A percentile compares a stretch with the other conserved stretches of the same genome.
phyloP scores from a whole-genome alignment of 2,888 invertebrate genomes.

The Neria commutata region DNA sequence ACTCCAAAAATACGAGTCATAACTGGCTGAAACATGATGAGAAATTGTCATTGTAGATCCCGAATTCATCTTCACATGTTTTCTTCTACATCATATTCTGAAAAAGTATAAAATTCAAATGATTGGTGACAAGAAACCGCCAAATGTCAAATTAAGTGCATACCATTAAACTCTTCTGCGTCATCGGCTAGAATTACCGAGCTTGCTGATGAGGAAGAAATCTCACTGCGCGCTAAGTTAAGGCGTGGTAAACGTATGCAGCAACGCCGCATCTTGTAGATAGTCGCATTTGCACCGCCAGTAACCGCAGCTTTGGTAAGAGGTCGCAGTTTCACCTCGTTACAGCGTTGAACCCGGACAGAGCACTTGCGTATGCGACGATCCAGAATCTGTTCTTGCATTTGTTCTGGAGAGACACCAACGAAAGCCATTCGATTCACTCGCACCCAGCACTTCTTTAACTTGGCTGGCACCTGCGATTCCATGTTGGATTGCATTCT shows the following conservation, averaged over 20 bases:
- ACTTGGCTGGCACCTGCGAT: slow-evolving; percentile 28
- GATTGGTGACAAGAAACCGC: no score
- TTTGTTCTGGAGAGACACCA: slow-evolving; percentile 25
- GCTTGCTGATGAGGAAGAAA: slow-evolving; percentile 42
- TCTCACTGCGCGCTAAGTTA: slow-evolving; percentile 40
- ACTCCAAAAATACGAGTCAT: no score
- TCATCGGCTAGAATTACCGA: slow-evolving; percentile 41
- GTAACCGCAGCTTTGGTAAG: slow-evolving; percentile 4
- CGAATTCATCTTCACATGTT: no score
- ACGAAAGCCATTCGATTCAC: slow-evolving; percentile 42
- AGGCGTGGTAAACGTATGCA: slow-evolving; percentile 47
- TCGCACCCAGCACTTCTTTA: slow-evolving; percentile 43
- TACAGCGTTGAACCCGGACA: neutral
- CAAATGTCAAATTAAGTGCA: no score
- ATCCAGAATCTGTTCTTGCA: slow-evolving; percentile 31
- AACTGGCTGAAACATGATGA: no score
- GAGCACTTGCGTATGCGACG: slow-evolving; percentile 34
- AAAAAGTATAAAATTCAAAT: no score
- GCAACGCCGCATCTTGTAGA: slow-evolving; percentile 38
- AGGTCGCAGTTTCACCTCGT: neutral
- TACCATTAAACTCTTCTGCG: no score
- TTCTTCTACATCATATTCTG: no score
- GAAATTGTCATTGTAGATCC: no score
- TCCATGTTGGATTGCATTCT: slow-evolving; percentile 31
- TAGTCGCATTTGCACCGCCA: slow-evolving; percentile 20